Conservation (phyloP, 2,888 invertebrate species). For the Eueremaeus valkanovi region DNA sequence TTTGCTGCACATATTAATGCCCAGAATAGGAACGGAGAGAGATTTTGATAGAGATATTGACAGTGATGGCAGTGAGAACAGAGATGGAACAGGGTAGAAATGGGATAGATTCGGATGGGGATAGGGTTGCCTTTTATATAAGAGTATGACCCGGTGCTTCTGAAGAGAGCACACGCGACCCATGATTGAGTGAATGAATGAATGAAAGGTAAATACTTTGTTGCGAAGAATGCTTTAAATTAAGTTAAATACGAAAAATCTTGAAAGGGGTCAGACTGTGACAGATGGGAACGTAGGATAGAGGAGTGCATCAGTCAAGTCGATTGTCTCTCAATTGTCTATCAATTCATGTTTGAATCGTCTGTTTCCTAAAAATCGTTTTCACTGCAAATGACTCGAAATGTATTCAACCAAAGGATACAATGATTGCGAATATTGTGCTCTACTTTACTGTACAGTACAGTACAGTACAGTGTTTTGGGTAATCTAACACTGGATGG, state of each 20-base stretch:
- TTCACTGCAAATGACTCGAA: slow-evolving; percentile 20
- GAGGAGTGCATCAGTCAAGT: background rate
- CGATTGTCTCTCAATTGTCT: slow-evolving; percentile 23
- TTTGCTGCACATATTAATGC: background rate
- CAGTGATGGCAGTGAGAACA: background rate
- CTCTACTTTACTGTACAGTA: no score
- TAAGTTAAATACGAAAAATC: slow-evolving; percentile 8
- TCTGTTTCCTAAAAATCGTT: background rate
- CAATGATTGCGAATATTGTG: background rate
- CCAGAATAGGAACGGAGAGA: background rate
- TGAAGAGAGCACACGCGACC: slow-evolving; percentile 24
- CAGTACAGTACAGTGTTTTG: no score
- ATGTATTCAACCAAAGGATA: background rate
- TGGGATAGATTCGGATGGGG: no score
- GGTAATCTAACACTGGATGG: background rate
- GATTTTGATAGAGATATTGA: background rate
- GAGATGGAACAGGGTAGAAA: background rate
- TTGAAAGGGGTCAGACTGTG: slow-evolving; percentile 23
- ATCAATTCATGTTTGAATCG: slow-evolving; percentile 7
- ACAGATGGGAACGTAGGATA: slow-evolving; percentile 18
- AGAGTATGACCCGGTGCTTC: background rate
- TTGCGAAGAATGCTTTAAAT: background rate
- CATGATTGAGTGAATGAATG: background rate
- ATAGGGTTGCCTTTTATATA: slow-evolving; percentile 22
- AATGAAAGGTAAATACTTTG: background rate